phyloP scores from a whole-genome alignment of 2,113 vertebrate species.

The Turnix velox region DNA sequence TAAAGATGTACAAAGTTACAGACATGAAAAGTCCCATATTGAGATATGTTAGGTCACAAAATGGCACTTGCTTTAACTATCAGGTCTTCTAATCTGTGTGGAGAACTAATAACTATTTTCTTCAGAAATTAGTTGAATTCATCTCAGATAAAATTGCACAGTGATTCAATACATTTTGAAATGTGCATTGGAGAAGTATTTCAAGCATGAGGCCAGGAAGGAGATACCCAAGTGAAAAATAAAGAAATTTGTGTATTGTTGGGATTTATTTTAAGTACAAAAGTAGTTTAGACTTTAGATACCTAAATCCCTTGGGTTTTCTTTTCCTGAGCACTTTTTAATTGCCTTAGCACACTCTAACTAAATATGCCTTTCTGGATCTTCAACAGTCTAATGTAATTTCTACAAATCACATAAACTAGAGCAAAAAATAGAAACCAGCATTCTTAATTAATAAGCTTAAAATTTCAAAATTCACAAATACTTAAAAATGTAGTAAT shows the following conservation, averaged over 20 bases:
- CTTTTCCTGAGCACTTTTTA: not conserved
- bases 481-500: not conserved
- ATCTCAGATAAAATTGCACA: not conserved
- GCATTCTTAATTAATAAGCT: not conserved
- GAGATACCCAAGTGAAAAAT: not conserved
- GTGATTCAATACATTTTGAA: not conserved
- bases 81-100: constrained; percentile 24
- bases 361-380: not conserved
- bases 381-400: not conserved
- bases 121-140: not conserved
- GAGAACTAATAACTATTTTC: constrained; percentile 21
- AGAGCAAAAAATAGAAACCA: not conserved
- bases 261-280: not conserved
- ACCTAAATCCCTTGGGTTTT: not conserved
- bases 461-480: not conserved
- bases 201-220: not conserved
- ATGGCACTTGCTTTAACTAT: not conserved
- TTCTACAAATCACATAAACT: not conserved
- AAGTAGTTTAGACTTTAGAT: not conserved
- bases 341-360: not conserved
- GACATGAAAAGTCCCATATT: not conserved
- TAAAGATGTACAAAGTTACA: constrained; percentile 1
- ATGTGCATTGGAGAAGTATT: not conserved
- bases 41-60: constrained; percentile 1
- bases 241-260: not conserved